These are phyloP conservation scores for Melieria omissa DNA, from an alignment of 2,888 invertebrate species.

Conservation along the genomic window DNA sequence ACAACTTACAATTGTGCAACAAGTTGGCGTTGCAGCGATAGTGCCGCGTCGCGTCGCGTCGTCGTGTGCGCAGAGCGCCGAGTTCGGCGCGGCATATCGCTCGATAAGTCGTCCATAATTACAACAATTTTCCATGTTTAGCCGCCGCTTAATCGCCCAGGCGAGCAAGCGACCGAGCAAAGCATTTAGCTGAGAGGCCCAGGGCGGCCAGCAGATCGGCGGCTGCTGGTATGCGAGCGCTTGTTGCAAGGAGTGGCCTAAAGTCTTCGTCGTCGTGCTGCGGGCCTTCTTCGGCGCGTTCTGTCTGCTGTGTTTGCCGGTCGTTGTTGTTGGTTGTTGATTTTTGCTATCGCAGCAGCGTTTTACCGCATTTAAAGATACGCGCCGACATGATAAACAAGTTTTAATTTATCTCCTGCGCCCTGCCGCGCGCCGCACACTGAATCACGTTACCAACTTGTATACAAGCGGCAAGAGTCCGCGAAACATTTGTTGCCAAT, in stretches of 20 bases:
- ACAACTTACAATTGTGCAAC: slow-evolving; percentile 35
- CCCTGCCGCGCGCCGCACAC: slow-evolving; percentile 21
- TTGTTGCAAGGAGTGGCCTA: not conserved
- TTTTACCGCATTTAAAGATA: slow-evolving; percentile 51
- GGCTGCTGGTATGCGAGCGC: not conserved
- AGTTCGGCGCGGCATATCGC: slow-evolving; percentile 43
- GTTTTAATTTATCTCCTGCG: slow-evolving; percentile 49
- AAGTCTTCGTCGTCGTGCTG: not conserved
- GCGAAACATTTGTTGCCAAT: slow-evolving; percentile 48
- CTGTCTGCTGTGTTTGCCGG: slow-evolving; percentile 5
- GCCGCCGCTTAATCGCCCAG: slow-evolving; percentile 49
- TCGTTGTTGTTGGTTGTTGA: slow-evolving; percentile 24
- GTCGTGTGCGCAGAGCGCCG: no score
- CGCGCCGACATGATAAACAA: slow-evolving; percentile 50
- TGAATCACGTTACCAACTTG: slow-evolving; percentile 18
- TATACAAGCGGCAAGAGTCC: slow-evolving; percentile 37
- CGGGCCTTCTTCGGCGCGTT: not conserved
- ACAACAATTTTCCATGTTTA: slow-evolving; percentile 52
- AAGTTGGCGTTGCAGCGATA: slow-evolving; percentile 32
- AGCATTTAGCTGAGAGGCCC: not conserved
- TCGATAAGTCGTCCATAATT: slow-evolving; percentile 51
- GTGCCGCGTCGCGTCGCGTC: slow-evolving; percentile 18
- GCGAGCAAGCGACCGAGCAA: slow-evolving; percentile 30
- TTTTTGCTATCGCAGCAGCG: slow-evolving; percentile 45
- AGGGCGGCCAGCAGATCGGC: not conserved